Evolutionary conservation across 2,888 invertebrate genomes (phyloP).

Genomic region (Anaspis maculata): DNA sequence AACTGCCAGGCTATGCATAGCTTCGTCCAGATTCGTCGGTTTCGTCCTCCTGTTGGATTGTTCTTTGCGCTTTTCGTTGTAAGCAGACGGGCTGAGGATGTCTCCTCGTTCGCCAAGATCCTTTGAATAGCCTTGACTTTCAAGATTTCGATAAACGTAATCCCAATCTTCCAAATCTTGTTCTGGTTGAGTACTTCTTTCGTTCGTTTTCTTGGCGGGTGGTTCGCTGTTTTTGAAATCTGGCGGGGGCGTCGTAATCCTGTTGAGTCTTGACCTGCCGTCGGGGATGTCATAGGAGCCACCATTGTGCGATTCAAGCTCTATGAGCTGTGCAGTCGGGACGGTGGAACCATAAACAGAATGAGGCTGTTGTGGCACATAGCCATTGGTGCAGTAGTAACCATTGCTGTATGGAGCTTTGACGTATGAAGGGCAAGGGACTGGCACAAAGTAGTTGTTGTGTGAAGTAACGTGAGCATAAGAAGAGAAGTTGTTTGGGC

Average conservation of each 20-base stretch:
- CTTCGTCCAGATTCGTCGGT: constrained; percentile 50
- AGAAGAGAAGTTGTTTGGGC: constrained; percentile 13
- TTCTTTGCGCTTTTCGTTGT: constrained; percentile 10
- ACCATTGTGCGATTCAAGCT: constrained; percentile 47
- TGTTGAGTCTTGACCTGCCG: too few relatives aligned
- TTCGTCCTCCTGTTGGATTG: constrained; percentile 39
- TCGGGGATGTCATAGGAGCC: constrained; percentile 30
- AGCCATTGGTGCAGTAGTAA: constrained; percentile 19
- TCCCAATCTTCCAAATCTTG: constrained; percentile 63
- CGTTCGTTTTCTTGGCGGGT: constrained; percentile 9
- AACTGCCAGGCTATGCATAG: constrained; percentile 47
- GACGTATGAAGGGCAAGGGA: constrained; percentile 21
- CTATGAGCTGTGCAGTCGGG: constrained; percentile 61
- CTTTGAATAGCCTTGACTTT: constrained; percentile 61
- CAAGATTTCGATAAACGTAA: constrained; percentile 69
- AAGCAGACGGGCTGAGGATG: constrained; percentile 46
- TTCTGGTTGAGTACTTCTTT: constrained; percentile 13
- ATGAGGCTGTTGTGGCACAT: constrained; percentile 36
- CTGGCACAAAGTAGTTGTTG: constrained; percentile 20
- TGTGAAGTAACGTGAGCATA: too few relatives aligned
- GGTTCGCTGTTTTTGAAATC: constrained; percentile 12
- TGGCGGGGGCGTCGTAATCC: too few relatives aligned
- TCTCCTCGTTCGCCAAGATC: constrained; percentile 61
- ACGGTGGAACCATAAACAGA: constrained; percentile 45
- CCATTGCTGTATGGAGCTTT: constrained; percentile 19